Base-by-base conservation (phyloP, 2,888 invertebrate species). In the Coecobrya sp. region DNA sequence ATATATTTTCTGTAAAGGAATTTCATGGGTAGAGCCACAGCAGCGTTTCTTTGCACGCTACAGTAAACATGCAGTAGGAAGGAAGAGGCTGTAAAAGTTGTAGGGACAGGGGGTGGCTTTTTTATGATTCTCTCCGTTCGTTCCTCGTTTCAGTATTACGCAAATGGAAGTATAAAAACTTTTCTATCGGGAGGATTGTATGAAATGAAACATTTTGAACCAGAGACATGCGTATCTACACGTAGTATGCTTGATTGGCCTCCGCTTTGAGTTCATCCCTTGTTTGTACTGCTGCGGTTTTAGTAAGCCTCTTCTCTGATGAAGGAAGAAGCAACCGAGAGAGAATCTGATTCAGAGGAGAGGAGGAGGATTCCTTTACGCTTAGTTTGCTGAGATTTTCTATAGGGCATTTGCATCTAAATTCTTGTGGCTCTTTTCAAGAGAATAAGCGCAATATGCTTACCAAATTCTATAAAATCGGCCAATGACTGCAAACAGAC, bases 51-150 rank as follows among this genome's bases (percentile, higher is more conserved):
- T 49, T 68, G n/a, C 65, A 84, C 85, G 65, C 85, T 86, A 55
- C 76, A 86, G 52, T 62, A 86, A 70, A 30, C 70, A 16, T 0
- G 62, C 8, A 62, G 22, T 22, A 86, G 70, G 70, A 73, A 36
- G 45, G 65, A 62, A 85, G 76, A 73, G 36, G 59, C 22, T 16
- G 30, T 70, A 30, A 76, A 59, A 86, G 55, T 36, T 25, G 30
- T 70, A 73, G 70, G 65, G 62, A 59, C 27, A 86, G 70, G 81
- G 86, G 86, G 87, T 79, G 59, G 87, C 22, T 87, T 76, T 87
- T 70, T 68, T 30, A 68, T 68, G n/a, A n/a, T n/a, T n/a, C n/a
- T 70, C 70, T 70, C 36, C 49, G 49, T 49, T 10, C 49, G 49
- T 10, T 49, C 10, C 36, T 4, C 11, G 5, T 42, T 42, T 42